Base-by-base conservation (phyloP, 2,797 vertebrate genomes). In the Siniperca scherzeri region DNA sequence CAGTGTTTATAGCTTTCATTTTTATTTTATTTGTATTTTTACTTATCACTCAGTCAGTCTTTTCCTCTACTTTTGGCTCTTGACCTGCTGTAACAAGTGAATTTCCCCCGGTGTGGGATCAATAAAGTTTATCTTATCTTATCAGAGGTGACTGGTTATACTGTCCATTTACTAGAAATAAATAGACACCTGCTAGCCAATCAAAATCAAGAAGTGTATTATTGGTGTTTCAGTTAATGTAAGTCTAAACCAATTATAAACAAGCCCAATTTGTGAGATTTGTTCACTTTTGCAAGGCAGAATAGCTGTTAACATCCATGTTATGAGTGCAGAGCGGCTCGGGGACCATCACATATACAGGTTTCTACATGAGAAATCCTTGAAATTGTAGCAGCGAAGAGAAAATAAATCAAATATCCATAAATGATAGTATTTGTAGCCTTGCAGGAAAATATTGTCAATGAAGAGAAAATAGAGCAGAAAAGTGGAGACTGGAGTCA, bases 381-480 rank as follows among this genome's bases (percentile, higher is more conserved):
- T 71, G 16, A 77, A 76, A 62, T 30, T 13, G 59, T 30, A 22
- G 33, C 42, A 48, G 1, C 6, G 53, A 38, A 64, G 50, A 46
- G 38, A 50, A 74, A 75, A 71, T 50, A 27, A 80, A 80, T 66
- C 36, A 77, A 77, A 85, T 59, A 60, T 77, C 65, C 40, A 77
- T 67, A 57, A 70, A 79, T 59, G 19, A 40, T 57, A 27, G 60
- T 65, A 80, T 72, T 68, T 81, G 46, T 70, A 48, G 30, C 59
- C 40, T 70, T 16, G 19, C 44, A 65, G 70, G 48, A 33, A 85
- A 81, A 80, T 55, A 67, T 25, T 68, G 62, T 59, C 36, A 57
- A 2, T 53, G 27, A 60, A 53, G 55, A 50, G 56, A 68, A 64
- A 71, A 62, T 22, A 68, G 61, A 70, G 38, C 19, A 59, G 61